Base-by-base conservation (phyloP, 2,797 vertebrate species). In the Saxicola maurus region DNA sequence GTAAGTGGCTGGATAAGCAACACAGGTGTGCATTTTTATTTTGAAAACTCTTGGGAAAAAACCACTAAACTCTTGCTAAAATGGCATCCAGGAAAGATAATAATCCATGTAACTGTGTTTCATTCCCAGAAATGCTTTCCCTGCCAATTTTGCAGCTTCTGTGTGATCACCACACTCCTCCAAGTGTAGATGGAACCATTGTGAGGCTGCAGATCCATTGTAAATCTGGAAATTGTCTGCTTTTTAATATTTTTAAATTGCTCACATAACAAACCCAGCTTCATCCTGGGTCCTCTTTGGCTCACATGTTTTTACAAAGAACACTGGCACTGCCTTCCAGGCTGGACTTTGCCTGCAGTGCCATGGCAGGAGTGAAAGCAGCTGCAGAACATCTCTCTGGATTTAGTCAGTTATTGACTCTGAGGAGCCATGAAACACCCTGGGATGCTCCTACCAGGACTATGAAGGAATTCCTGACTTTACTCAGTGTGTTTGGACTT, bases 91-190 rank as follows among this genome's bases (percentile, higher is more conserved):
- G 69, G 37, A 52, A n/a, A 20, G 37, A 35, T 13, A 66, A 56
- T 23, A 62, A 51, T 33, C 43, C 17, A 24, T 1, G 0, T 23
- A 49, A 59, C 6, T 11, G 3, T 65, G 25, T 37, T 91, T 48
- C n/a, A 15, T 62, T 52, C 55, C 48, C 51, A 61, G 46, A 31
- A 78, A n/a, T 24, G 38, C 42, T 51, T 10, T 49, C 6, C 18
- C n/a, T 75, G 77, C 18, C 37, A 66, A 3, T 27, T 77, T 17
- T 25, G 17, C 38, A 20, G 27, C 19, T 87, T 64, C 52, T 65
- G 6, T 1, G 0, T 43, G 59, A 57, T 46, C 12, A 43, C 35
- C 48, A 42, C 38, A 13, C 0, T 4, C 24, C 16, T 27, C 17
- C 6, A 33, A 35, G 31, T 1, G 0, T 4, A 17, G 61, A 11